Conservation (phyloP, 2,888 invertebrate genomes). For the Xestia ashworthii region DNA sequence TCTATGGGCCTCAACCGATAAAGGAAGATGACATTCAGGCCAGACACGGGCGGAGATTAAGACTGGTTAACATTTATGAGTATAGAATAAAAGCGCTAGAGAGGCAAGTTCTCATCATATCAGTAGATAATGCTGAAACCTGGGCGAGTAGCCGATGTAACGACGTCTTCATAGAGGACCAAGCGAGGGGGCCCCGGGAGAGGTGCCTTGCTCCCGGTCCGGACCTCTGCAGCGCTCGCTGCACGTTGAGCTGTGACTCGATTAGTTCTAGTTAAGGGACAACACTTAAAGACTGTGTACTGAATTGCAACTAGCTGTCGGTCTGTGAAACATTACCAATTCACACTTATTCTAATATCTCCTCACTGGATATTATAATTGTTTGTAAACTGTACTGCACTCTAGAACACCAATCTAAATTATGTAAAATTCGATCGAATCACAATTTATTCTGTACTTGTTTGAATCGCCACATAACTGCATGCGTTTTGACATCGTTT, state of each 20-base stretch:
- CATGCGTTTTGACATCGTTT: constrained; percentile 59
- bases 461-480: constrained; percentile 61
- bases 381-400: constrained; percentile 72
- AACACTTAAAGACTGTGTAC: constrained; percentile 82
- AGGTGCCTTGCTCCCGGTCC: constrained; percentile 61
- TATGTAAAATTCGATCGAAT: constrained; percentile 60
- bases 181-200: constrained; percentile 72
- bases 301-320: constrained; percentile 72
- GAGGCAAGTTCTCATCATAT: constrained; percentile 84
- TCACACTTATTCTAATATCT: constrained; percentile 64
- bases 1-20: constrained; percentile 85
- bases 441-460: constrained; percentile 55
- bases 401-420: constrained; percentile 70
- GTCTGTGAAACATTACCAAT: constrained; percentile 71
- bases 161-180: constrained; percentile 83
- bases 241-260: constrained; percentile 79
- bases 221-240: constrained; percentile 55
- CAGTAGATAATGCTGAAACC: constrained; percentile 81
- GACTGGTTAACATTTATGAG: constrained; percentile 85
- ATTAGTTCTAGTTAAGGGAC: constrained; percentile 77
- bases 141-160: constrained; percentile 72
- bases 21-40: constrained; percentile 67
- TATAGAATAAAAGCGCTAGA: constrained; percentile 81
- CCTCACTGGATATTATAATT: constrained; percentile 67
- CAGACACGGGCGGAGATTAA: constrained; percentile 80